phyloP scores from a whole-genome alignment of 2,113 vertebrate genomes.

The Poicephalus meyeri region DNA sequence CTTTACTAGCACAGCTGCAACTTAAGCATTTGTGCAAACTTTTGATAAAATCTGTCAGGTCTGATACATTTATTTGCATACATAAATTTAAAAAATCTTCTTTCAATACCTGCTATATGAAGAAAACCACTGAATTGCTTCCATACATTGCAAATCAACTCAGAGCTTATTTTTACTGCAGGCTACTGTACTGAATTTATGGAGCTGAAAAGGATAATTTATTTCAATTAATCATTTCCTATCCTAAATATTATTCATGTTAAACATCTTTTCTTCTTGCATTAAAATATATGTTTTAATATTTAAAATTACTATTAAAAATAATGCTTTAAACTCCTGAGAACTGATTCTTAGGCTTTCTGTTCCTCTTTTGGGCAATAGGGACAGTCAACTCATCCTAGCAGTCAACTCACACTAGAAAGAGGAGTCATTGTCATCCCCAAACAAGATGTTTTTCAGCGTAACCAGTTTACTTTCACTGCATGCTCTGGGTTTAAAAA shows the following conservation, averaged over 20 bases:
- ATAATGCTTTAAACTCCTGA: neutral
- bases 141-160: slow-evolving; percentile 39
- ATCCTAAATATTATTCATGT: slow-evolving; percentile 55
- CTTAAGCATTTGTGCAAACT: neutral
- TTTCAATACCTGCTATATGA: neutral
- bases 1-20: neutral
- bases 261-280: slow-evolving; percentile 47
- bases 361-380: neutral
- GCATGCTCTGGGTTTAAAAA: neutral
- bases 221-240: slow-evolving; percentile 66
- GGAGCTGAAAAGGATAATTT: slow-evolving; percentile 49
- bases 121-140: slow-evolving; percentile 37
- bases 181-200: slow-evolving; percentile 45
- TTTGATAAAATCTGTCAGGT: neutral
- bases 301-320: slow-evolving; percentile 60
- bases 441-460: neutral
- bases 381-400: neutral
- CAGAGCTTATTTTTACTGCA: slow-evolving; percentile 52
- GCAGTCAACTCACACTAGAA: neutral
- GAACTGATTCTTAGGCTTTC: neutral
- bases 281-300: slow-evolving; percentile 58
- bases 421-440: neutral
- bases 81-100: neutral
- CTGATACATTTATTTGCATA: neutral
- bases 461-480: neutral